These are phyloP conservation scores for Cerceris rybyensis DNA, from an alignment of 2,888 invertebrate genomes.

Conservation along the genomic window DNA sequence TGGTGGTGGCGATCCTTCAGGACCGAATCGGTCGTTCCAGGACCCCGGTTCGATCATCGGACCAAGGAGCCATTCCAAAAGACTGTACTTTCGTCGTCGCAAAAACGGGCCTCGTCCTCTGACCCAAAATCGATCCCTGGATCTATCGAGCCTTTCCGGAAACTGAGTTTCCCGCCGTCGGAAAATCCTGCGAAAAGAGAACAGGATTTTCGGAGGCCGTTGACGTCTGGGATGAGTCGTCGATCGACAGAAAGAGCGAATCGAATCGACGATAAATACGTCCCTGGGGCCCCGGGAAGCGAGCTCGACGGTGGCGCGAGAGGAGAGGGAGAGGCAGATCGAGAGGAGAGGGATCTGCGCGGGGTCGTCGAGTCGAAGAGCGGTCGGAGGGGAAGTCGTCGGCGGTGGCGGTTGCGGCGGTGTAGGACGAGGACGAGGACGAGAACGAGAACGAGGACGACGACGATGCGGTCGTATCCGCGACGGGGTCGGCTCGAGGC, in stretches of 20 bases:
- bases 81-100: background rate
- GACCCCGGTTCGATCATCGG: background rate
- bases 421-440: slow-evolving; percentile 24
- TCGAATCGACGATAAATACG: slow-evolving; percentile 52
- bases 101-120: background rate
- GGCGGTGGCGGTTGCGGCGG: slow-evolving; percentile 14
- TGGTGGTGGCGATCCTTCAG: slow-evolving; percentile 40
- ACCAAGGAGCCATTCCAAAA: background rate
- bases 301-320: slow-evolving; percentile 32
- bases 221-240: background rate
- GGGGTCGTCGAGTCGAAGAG: slow-evolving; percentile 28
- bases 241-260: background rate
- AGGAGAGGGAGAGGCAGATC: slow-evolving; percentile 55
- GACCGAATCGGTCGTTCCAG: slow-evolving; percentile 15
- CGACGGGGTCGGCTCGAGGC: too few species aligned
- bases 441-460: slow-evolving; percentile 17
- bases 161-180: too few species aligned
- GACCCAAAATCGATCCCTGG: too few species aligned
- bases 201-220: too few species aligned
- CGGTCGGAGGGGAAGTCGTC: slow-evolving; percentile 19
- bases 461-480: background rate
- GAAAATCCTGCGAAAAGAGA: too few species aligned
- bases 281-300: slow-evolving; percentile 62
- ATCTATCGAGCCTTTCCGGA: too few species aligned
- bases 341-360: slow-evolving; percentile 36